Evolutionary conservation across 35 echinoderm and acorn worm genomes (phyloP).

Genomic region (Holothuria glaberrima): DNA sequence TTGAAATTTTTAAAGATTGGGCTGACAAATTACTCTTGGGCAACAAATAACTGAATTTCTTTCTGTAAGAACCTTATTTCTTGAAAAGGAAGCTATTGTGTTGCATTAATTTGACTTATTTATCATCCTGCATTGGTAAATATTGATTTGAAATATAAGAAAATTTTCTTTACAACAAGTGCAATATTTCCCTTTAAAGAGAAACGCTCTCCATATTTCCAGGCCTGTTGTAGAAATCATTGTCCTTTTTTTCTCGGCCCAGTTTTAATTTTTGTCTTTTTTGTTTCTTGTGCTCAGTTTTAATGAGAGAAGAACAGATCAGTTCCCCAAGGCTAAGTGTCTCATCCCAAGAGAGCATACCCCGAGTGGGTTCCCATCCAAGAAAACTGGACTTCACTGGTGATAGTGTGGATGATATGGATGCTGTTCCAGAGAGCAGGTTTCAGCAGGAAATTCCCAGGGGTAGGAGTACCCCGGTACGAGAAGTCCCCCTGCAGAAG

Average conservation of each 20-base stretch:
- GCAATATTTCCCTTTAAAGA: too few species aligned
- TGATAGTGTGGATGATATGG: not conserved
- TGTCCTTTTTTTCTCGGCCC: too few species aligned
- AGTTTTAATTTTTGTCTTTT: not conserved
- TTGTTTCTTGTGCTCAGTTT: conserved; percentile 9
- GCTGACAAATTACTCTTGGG: too few species aligned
- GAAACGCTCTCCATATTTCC: too few species aligned
- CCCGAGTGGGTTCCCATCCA: not conserved
- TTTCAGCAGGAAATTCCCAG: conserved; percentile 24
- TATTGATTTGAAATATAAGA: too few species aligned
- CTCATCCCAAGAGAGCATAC: conserved; percentile 14
- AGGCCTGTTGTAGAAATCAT: not conserved
- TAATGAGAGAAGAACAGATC: conserved; percentile 28
- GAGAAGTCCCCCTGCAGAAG: not conserved
- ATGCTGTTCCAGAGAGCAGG: not conserved
- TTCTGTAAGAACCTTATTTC: too few species aligned
- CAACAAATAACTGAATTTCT: too few species aligned
- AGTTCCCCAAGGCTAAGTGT: conserved; percentile 28
- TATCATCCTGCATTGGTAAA: too few species aligned
- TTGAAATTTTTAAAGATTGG: too few species aligned
- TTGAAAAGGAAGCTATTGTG: too few species aligned
- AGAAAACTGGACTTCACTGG: conserved; percentile 42
- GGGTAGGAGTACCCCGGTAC: conserved; percentile 17
- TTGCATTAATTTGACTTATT: too few species aligned
- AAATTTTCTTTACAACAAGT: too few species aligned